These are phyloP conservation scores for Cepaea nemoralis DNA, from an alignment of 1,140 invertebrate species.

Conservation along the genomic window DNA sequence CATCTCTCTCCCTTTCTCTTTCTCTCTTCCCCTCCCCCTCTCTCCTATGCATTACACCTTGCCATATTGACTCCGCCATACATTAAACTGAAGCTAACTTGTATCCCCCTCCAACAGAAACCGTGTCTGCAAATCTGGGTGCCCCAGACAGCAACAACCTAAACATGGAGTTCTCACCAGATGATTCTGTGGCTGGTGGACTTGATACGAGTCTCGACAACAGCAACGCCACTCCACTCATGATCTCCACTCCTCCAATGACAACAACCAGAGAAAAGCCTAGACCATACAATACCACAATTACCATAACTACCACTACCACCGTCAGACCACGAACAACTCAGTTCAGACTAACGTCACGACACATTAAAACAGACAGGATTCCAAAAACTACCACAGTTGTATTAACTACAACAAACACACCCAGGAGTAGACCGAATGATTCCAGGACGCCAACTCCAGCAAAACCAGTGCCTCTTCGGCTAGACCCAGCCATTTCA, in stretches of 20 bases:
- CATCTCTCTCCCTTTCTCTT: too few species aligned
- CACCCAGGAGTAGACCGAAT: background rate
- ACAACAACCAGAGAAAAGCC: background rate
- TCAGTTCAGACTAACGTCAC: background rate
- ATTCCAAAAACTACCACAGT: background rate
- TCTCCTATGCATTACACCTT: too few species aligned
- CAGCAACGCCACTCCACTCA: conserved; percentile 13
- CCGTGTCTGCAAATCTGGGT: background rate
- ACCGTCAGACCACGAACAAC: background rate
- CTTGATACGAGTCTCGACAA: background rate
- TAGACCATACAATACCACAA: background rate
- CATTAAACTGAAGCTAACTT: too few species aligned
- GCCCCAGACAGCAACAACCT: conserved; percentile 21
- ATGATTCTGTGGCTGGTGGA: conserved; percentile 7
- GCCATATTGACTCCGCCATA: too few species aligned
- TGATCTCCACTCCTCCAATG: background rate
- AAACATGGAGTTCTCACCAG: conserved; percentile 15
- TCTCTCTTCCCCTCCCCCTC: too few species aligned
- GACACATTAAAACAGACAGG: background rate
- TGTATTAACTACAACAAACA: background rate
- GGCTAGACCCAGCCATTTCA: too few species aligned
- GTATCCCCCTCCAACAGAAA: background rate
- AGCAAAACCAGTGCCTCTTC: background rate
- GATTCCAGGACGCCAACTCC: background rate
- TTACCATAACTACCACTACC: background rate